Evolutionary conservation across 30 jellyfish, hydroid and myxozoan species (phyloP).

Genomic region (Cassiopea andromeda): DNA sequence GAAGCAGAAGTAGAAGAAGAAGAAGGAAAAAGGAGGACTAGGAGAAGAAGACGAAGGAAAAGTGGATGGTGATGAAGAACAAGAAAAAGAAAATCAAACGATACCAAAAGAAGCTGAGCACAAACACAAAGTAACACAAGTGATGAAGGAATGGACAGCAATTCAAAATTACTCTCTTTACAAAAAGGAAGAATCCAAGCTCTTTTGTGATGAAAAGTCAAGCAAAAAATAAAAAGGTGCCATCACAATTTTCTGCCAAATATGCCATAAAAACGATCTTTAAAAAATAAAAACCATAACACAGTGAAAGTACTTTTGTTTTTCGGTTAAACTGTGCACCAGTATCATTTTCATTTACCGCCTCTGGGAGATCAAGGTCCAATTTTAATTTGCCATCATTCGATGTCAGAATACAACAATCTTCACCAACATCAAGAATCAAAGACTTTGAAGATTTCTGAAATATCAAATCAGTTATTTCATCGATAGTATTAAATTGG

Average conservation of each 20-base stretch:
- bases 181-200: no score
- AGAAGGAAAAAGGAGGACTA: background rate
- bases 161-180: no score
- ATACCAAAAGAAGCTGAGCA: no score
- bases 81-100: no score
- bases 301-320: constrained; percentile 39
- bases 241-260: background rate
- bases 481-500: no score
- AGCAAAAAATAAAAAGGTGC: no score
- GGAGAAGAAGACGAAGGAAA: background rate
- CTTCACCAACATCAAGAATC: constrained; percentile 81
- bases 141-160: no score
- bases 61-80: background rate
- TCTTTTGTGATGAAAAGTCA: no score
- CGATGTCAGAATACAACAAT: constrained; percentile 63
- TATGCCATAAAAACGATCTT: background rate
- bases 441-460: constrained; percentile 61
- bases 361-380: constrained; percentile 76
- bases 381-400: constrained; percentile 37
- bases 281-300: background rate
- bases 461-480: background rate
- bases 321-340: constrained; percentile 85
- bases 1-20: background rate
- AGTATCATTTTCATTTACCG: constrained; percentile 55
- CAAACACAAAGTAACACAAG: no score